Conservation (phyloP, 37 sponge, comb jelly and placozoan species). For the Axinella damicornis region DNA sequence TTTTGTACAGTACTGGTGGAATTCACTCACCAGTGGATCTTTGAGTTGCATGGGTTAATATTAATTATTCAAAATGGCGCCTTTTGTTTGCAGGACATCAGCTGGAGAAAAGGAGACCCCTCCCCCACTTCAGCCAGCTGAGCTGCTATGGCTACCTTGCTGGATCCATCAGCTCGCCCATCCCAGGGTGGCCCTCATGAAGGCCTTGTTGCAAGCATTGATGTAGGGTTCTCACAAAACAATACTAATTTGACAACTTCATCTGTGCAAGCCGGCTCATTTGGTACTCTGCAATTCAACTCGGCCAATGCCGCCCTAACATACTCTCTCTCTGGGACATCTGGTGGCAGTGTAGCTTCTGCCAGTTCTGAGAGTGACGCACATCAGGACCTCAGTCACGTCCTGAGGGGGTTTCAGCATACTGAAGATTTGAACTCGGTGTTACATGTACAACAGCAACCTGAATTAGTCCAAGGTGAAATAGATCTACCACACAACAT, state of each 20-base stretch:
- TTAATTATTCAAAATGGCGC: constrained; percentile 20
- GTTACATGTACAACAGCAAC: constrained; percentile 46
- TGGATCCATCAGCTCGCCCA: background rate
- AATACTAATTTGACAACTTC: background rate
- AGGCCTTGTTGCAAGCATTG: background rate
- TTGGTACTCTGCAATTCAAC: no score
- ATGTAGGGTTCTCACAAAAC: background rate
- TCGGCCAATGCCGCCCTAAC: no score
- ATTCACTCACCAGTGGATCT: no score
- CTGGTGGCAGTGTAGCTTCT: no score
- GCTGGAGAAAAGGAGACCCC: background rate
- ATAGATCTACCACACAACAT: no score
- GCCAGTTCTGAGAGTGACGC: no score
- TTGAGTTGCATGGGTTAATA: no score
- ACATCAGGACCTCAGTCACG: constrained; percentile 8
- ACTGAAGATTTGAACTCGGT: constrained; percentile 18
- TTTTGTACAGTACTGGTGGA: no score
- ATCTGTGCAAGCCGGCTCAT: background rate
- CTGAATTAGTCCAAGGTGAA: constrained; percentile 29
- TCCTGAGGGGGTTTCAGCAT: constrained; percentile 14
- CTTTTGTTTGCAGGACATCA: background rate
- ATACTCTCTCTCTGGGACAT: no score
- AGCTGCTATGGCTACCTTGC: background rate
- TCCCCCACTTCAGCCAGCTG: background rate
- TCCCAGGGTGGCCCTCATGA: background rate